phyloP scores from a whole-genome alignment of 2,888 invertebrate genomes.

The Cenopis cana region DNA sequence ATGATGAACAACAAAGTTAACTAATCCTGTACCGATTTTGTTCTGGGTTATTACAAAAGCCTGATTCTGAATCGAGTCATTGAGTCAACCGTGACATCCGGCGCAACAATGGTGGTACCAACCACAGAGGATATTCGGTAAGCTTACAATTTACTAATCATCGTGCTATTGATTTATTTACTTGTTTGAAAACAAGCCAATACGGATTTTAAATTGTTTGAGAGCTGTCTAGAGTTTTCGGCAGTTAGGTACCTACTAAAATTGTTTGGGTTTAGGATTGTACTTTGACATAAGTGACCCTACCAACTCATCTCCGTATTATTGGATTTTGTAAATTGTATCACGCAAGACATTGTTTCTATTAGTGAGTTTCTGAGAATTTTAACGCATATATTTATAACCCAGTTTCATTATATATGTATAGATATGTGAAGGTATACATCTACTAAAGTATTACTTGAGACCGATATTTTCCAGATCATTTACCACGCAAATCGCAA shows the following conservation, averaged over 20 bases:
- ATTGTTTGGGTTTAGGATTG: too few relatives aligned
- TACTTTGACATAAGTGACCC: too few relatives aligned
- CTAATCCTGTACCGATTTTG: background rate
- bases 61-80: conserved; percentile 16
- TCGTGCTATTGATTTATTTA: conserved; percentile 25
- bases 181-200: background rate
- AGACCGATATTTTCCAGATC: background rate
- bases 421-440: too few relatives aligned
- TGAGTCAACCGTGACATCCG: conserved; percentile 37
- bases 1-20: background rate
- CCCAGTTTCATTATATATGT: too few relatives aligned
- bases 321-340: too few relatives aligned
- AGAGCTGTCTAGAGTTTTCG: background rate
- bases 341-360: too few relatives aligned
- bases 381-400: too few relatives aligned
- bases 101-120: conserved; percentile 11
- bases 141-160: conserved; percentile 31
- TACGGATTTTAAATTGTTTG: background rate
- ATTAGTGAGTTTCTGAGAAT: too few relatives aligned
- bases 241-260: too few relatives aligned
- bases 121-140: conserved; percentile 31
- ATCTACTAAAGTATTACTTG: too few relatives aligned
- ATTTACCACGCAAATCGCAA: conserved; percentile 5
- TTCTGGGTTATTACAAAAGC: conserved; percentile 30
- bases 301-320: too few relatives aligned